These are phyloP conservation scores for Strix occidentalis DNA, from an alignment of 2,797 vertebrate species.

Conservation along the genomic window DNA sequence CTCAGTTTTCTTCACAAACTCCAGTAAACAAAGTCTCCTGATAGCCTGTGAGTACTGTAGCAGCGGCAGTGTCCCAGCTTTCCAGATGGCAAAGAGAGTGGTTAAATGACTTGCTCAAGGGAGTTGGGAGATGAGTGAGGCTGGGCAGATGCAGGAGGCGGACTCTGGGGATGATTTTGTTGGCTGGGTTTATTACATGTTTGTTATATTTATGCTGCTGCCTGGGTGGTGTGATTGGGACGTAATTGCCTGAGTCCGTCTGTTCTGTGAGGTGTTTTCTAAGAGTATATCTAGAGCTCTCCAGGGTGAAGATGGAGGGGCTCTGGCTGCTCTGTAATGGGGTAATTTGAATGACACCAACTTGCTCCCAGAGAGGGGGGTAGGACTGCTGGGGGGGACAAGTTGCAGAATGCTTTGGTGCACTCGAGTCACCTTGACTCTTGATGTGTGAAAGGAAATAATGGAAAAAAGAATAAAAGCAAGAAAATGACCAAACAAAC, in stretches of 20 bases:
- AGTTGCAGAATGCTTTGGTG: not conserved
- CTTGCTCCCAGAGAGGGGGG: not conserved
- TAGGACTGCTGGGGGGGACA: not conserved
- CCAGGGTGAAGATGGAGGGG: not conserved
- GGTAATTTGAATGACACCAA: not conserved
- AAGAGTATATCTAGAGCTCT: not conserved
- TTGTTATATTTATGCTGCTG: not conserved
- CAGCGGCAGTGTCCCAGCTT: not conserved
- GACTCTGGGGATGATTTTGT: constrained; percentile 16
- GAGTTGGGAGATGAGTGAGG: not conserved
- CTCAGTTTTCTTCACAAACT: constrained; percentile 31
- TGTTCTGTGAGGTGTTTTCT: not conserved
- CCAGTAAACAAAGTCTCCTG: constrained; percentile 2
- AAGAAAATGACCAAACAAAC: not conserved
- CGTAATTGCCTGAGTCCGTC: fast-evolving
- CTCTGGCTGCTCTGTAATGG: fast-evolving
- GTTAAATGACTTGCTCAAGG: not conserved
- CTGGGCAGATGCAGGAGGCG: constrained; percentile 17
- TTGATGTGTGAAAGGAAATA: not conserved
- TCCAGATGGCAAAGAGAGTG: constrained; percentile 4
- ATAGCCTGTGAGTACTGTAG: not conserved
- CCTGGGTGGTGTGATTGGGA: not conserved
- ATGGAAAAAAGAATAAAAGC: not conserved
- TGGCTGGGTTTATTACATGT: not conserved
- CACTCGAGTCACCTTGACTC: not conserved